Conservation (phyloP, 2,113 vertebrate species). For the Istiophorus platypterus region DNA sequence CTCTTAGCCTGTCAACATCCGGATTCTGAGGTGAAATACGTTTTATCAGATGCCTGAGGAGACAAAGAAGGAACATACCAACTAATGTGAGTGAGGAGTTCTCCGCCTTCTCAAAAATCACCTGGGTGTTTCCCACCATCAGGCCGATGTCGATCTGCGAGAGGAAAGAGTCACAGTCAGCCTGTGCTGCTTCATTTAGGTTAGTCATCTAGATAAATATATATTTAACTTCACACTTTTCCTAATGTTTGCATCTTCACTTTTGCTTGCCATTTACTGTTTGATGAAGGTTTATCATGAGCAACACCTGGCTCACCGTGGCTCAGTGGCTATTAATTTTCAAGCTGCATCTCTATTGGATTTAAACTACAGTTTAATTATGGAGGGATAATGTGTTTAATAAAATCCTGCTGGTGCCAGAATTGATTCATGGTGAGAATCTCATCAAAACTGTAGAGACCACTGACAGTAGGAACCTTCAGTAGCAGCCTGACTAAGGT, state of each 20-base stretch:
- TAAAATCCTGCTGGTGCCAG: not conserved
- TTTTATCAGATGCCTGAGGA: not conserved
- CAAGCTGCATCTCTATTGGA: not conserved
- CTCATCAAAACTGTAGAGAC: not conserved
- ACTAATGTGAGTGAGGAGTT: conserved; percentile 95
- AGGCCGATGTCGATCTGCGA: conserved; percentile 93
- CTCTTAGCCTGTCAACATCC: not conserved
- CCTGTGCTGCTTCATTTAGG: too few species aligned
- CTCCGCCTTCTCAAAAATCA: conserved; percentile 98
- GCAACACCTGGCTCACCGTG: not conserved
- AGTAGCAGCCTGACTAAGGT: not conserved
- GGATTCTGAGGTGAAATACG: not conserved
- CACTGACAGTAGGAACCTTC: not conserved
- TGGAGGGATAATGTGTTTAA: not conserved
- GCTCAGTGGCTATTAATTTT: not conserved
- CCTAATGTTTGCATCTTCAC: too few species aligned
- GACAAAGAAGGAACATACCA: conserved; percentile 52
- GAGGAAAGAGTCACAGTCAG: not conserved
- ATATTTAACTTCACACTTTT: too few species aligned
- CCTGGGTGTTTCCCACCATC: conserved; percentile 97
- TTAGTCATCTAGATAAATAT: too few species aligned
- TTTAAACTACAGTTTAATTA: conserved; percentile 10
- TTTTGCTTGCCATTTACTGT: not conserved
- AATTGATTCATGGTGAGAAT: not conserved
- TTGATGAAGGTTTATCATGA: not conserved